Evolutionary conservation across 2,797 vertebrate genomes (phyloP), one percentile per base, ranked within the genome.

Genomic region (Schizopygopsis malacanthus): DNA sequence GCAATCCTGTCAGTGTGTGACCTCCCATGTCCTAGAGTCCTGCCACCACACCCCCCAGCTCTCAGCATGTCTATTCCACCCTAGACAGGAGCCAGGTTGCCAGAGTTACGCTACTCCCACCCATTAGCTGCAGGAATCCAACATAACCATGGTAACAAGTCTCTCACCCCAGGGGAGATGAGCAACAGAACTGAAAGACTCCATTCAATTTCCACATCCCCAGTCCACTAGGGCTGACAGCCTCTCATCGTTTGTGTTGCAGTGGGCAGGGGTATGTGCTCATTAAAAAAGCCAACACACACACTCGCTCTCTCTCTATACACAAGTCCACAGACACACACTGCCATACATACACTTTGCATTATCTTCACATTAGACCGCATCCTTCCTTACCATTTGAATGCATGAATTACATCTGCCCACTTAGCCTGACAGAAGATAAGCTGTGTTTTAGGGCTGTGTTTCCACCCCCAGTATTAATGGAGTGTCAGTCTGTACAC

Each of bases 141-240:
- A 93, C 92, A 97, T 98, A 97, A 97, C 97, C 97, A 98, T 98
- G 97, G 97, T 97, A 99, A 98, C 98, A 93, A 18, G 95, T 94
- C 96, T 96, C 95, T 96, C 97, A 96, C 96, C 94, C 95, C 96
- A 93, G 90, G 96, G 96, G 96, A 97, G 96, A 96, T 96, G 93
- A 96, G 95, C 95, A 94, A 94, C 85, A 84, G 91, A 96, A 96
- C 91, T 96, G 96, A 96, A 97, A 97, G 93, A 93, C 95, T 96
- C 95, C 94, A 94, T 97, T 96, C 95, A 97, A 96, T 95, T 96
- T 96, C 94, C 95, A 96, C 95, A 95, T 96, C 95, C 93, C 84
- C 90, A 95, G 88, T 91, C 90, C 93, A 88, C 93, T 93, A 93
- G 93, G 95, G 95, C 88, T 95, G 95, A 96, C 95, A 96, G 95